Evolutionary conservation across 2,888 invertebrate species (phyloP).

Genomic region (Rapana venosa): DNA sequence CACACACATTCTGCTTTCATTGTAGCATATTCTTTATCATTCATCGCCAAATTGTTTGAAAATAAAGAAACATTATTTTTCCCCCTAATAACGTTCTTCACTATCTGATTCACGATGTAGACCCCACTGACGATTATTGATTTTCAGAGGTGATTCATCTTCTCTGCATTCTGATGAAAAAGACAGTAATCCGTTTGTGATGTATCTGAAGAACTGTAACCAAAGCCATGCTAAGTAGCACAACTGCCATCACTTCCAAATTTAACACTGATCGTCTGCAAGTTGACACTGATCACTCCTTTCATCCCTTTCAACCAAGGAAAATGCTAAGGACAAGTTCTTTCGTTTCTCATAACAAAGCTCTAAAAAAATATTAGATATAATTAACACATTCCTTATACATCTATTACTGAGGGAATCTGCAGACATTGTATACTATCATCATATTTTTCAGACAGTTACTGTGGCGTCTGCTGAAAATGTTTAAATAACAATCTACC

Average conservation of each 20-base stretch:
- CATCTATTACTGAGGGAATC: background rate
- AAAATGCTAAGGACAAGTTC: conserved; percentile 29
- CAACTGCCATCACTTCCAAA: background rate
- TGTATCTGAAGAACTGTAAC: too few relatives aligned
- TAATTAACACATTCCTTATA: background rate
- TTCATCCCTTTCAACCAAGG: background rate
- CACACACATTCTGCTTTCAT: too few relatives aligned
- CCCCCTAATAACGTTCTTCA: too few relatives aligned
- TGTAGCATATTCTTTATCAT: too few relatives aligned
- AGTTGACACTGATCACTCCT: conserved; percentile 23
- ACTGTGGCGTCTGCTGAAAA: background rate
- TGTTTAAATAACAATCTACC: conserved; percentile 35
- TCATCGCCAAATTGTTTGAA: too few relatives aligned
- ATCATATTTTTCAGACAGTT: background rate
- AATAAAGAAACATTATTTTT: too few relatives aligned
- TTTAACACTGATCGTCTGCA: conserved; percentile 37
- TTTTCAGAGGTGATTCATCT: background rate
- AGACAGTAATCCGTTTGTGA: too few relatives aligned
- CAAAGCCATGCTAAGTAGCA: background rate
- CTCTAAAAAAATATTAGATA: background rate
- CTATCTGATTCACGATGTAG: background rate
- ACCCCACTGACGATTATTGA: conserved; percentile 12
- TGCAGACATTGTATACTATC: background rate
- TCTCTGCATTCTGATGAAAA: too few relatives aligned
- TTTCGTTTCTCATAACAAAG: background rate